phyloP scores from a whole-genome alignment of 2,888 invertebrate species.

The Leucozona laternaria region DNA sequence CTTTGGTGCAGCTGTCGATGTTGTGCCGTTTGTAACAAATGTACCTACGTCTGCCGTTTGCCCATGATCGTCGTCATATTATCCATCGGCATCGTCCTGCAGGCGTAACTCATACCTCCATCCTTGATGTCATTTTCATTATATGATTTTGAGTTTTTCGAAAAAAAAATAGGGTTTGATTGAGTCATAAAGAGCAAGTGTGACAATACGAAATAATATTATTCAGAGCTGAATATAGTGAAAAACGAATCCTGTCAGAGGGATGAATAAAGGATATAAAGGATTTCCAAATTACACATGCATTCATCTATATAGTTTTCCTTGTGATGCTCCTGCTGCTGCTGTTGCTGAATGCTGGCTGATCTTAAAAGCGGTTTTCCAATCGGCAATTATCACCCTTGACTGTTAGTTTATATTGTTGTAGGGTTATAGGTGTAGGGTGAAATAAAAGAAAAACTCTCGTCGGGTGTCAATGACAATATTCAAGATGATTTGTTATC shows the following conservation, averaged over 20 bases:
- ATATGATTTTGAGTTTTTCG: conserved; percentile 36
- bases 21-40: conserved; percentile 58
- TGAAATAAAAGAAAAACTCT: conserved; percentile 11
- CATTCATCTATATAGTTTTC: conserved; percentile 46
- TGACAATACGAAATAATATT: conserved; percentile 59
- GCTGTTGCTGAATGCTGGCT: conserved; percentile 20
- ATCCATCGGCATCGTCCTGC: conserved; percentile 41
- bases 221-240: not conserved
- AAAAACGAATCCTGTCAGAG: conserved; percentile 38
- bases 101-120: conserved; percentile 59
- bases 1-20: conserved; percentile 59
- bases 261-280: conserved; percentile 44
- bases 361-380: conserved; percentile 73
- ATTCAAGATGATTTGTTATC: conserved; percentile 68
- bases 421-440: not conserved
- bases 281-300: conserved; percentile 67
- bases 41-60: conserved; percentile 18
- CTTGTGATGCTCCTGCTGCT: not conserved
- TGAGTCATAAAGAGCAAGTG: conserved; percentile 74
- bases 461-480: conserved; percentile 71
- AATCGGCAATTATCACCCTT: conserved; percentile 72
- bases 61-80: conserved; percentile 23
- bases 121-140: conserved; percentile 63
- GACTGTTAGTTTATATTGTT: not conserved
- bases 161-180: conserved; percentile 66